phyloP scores from a whole-genome alignment of 2,113 vertebrate species.

The Semnornis frantzii region DNA sequence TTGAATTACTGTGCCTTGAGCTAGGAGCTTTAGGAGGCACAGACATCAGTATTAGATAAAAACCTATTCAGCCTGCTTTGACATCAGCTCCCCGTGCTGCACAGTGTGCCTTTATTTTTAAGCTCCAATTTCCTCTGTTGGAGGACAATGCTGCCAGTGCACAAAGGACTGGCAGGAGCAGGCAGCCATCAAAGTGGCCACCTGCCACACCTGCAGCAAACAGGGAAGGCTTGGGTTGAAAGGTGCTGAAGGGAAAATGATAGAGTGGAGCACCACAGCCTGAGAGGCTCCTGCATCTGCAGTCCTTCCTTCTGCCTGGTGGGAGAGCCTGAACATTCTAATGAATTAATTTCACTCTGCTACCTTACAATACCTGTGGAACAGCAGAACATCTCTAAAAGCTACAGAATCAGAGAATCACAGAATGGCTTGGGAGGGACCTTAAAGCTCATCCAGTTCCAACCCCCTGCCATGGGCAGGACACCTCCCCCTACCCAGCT shows the following conservation, averaged over 20 bases:
- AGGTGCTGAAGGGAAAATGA: neutral
- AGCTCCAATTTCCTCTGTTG: constrained; percentile 22
- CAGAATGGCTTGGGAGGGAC: too few relatives aligned
- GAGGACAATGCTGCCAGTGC: neutral
- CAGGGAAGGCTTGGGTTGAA: constrained; percentile 1
- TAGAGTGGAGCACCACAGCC: neutral
- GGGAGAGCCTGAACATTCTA: neutral
- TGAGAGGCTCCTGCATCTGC: neutral
- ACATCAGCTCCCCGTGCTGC: constrained; percentile 31
- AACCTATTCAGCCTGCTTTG: constrained; percentile 30
- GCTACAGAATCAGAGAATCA: too few relatives aligned
- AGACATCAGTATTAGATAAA: constrained; percentile 32
- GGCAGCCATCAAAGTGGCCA: constrained; percentile 21
- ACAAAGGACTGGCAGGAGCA: neutral
- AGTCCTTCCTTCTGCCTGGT: neutral
- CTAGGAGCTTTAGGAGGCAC: constrained; percentile 14
- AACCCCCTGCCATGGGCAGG: too few relatives aligned
- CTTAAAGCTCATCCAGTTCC: too few relatives aligned
- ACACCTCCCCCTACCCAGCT: too few relatives aligned
- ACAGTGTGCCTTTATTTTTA: constrained; percentile 38
- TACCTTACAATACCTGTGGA: neutral
- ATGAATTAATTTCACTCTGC: neutral
- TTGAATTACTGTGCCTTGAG: constrained; percentile 31
- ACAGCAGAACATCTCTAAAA: neutral
- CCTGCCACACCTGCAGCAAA: neutral